Percentiles rank a stretch among this genome's conserved stretches.
phyloP scores from a whole-genome alignment of 2,797 vertebrate species.

The Macrochelys suwanniensis region DNA sequence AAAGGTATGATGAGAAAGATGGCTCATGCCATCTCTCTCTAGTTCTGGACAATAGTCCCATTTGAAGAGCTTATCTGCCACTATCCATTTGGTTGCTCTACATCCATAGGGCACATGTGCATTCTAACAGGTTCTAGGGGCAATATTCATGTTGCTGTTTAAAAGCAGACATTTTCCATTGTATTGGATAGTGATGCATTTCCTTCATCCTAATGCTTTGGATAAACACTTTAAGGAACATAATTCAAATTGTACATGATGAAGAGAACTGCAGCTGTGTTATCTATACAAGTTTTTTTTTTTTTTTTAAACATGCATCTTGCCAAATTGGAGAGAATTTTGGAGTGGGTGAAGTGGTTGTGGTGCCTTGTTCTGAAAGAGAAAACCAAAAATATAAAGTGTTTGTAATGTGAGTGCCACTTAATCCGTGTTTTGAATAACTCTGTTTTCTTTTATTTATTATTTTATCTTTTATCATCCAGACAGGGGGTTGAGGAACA shows the following conservation, averaged over 20 bases:
- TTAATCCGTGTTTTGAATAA: constrained; percentile 27
- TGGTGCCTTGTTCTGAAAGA: not conserved
- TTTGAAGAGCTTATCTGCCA: not conserved
- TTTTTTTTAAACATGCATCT: not conserved
- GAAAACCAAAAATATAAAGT: not conserved
- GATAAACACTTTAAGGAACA: not conserved
- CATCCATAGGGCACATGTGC: not conserved
- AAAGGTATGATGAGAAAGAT: not conserved
- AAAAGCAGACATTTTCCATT: not conserved
- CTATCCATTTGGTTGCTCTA: not conserved
- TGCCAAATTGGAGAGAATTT: not conserved
- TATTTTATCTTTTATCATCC: constrained; percentile 73
- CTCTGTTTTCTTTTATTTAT: constrained; percentile 72
- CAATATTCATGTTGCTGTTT: not conserved
- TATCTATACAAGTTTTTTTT: not conserved
- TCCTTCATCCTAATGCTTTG: not conserved
- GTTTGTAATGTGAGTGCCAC: not conserved
- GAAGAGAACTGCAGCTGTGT: not conserved
- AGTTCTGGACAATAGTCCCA: not conserved
- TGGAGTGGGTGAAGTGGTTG: not conserved
- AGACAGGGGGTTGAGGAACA: not conserved
- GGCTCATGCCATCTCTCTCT: not conserved
- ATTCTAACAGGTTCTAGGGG: not conserved
- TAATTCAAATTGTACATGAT: not conserved
- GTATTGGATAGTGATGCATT: not conserved